These are phyloP conservation scores for Caenorhabditis japonica DNA, from an alignment of 2,888 invertebrate species.

Conservation along the genomic window DNA sequence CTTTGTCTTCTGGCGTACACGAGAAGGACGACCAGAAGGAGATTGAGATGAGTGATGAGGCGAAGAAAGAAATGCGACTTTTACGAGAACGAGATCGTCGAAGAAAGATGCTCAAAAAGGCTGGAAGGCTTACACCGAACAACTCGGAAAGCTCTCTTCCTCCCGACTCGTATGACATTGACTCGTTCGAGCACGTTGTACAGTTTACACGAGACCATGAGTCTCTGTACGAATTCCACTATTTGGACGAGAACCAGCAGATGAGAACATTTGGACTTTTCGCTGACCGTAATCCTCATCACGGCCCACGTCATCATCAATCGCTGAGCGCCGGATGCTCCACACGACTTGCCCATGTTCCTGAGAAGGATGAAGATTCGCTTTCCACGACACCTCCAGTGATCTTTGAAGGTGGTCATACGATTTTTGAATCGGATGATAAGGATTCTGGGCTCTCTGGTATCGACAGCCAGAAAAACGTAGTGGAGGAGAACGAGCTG, in stretches of 20 bases:
- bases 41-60: conserved; percentile 63
- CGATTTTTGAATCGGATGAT: conserved; percentile 19
- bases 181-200: conserved; percentile 81
- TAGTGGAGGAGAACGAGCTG: conserved; percentile 5
- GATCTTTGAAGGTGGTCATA: conserved; percentile 16
- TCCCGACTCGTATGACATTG: conserved; percentile 76
- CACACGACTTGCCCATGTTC: conserved; percentile 29
- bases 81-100: conserved; percentile 55
- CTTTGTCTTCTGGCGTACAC: conserved; percentile 16
- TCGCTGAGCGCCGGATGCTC: conserved; percentile 15
- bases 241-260: conserved; percentile 84
- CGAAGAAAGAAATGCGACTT: conserved; percentile 53
- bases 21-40: conserved; percentile 49
- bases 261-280: conserved; percentile 59
- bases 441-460: conserved; percentile 61
- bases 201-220: conserved; percentile 88
- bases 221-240: conserved; percentile 91
- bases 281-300: conserved; percentile 16
- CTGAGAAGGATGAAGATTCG: conserved; percentile 43
- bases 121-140: conserved; percentile 31
- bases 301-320: conserved; percentile 11
- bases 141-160: conserved; percentile 26
- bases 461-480: conserved; percentile 21
- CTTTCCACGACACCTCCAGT: conserved; percentile 10
- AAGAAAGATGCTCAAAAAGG: conserved; percentile 15